Percentiles rank a stretch among this genome's conserved stretches.
Evolutionary conservation across 2,797 vertebrate genomes (phyloP).

Genomic region (Ciconia nigra): DNA sequence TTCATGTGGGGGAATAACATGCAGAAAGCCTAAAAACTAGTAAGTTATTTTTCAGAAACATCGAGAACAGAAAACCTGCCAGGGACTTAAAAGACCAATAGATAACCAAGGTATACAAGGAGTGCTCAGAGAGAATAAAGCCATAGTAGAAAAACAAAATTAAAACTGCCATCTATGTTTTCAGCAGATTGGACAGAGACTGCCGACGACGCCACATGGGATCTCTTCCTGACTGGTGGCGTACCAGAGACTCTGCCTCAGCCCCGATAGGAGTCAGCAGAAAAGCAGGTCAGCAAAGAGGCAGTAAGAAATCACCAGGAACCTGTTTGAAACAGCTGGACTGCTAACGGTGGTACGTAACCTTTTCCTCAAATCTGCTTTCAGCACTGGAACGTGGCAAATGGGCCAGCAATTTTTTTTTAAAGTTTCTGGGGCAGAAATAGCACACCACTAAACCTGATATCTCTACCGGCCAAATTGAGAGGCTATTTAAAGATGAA

Average conservation of each 20-base stretch:
- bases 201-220: fast-evolving
- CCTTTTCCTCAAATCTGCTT: not conserved
- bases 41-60: not conserved
- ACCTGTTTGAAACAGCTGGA: not conserved
- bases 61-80: not conserved
- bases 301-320: not conserved
- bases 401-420: not conserved
- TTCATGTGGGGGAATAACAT: too few relatives aligned
- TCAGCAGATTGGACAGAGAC: not conserved
- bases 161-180: not conserved
- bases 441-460: not conserved
- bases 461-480: not conserved
- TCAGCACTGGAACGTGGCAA: not conserved
- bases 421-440: not conserved
- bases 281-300: not conserved
- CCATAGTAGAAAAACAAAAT: not conserved
- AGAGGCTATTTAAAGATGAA: not conserved
- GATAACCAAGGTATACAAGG: not conserved
- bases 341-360: fast-evolving
- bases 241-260: not conserved
- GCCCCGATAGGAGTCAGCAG: not conserved
- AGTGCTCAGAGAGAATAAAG: not conserved
- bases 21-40: not conserved
- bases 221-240: not conserved
- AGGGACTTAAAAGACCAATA: not conserved